These are phyloP conservation scores for Serripes groenlandicus DNA, from an alignment of 2,888 invertebrate species.

Conservation along the genomic window DNA sequence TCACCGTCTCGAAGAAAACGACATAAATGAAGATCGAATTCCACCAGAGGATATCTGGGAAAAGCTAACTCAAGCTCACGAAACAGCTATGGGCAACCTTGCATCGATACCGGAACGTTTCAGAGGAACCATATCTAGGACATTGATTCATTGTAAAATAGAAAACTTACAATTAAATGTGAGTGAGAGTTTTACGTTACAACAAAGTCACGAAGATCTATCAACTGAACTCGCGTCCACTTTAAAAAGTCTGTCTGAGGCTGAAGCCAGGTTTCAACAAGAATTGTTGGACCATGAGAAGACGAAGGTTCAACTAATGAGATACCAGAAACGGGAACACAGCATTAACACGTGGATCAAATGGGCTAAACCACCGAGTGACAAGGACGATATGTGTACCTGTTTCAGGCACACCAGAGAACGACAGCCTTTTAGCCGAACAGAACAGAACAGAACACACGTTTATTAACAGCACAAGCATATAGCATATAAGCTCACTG, in stretches of 20 bases:
- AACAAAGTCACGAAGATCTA: slow-evolving; percentile 20
- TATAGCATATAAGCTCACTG: too few species aligned
- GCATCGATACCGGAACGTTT: neutral
- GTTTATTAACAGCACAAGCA: neutral
- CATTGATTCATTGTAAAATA: slow-evolving; percentile 11
- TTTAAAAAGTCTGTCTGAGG: slow-evolving; percentile 3
- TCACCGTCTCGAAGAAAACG: slow-evolving; percentile 4
- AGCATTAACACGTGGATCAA: slow-evolving; percentile 56
- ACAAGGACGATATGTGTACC: slow-evolving; percentile 39
- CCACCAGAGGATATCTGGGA: slow-evolving; percentile 1
- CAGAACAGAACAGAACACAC: neutral
- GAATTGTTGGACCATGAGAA: slow-evolving; percentile 36
- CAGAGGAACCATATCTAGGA: neutral
- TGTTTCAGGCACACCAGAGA: slow-evolving; percentile 41
- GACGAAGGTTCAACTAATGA: slow-evolving; percentile 33
- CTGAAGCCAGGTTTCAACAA: slow-evolving; percentile 23
- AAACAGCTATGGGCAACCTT: neutral
- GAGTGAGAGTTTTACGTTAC: slow-evolving; percentile 19
- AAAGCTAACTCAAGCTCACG: neutral
- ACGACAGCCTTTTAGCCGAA: neutral
- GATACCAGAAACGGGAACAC: slow-evolving; percentile 28
- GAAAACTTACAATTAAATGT: slow-evolving; percentile 8
- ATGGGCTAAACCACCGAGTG: slow-evolving; percentile 46
- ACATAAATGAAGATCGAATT: neutral
- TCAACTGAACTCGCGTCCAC: slow-evolving; percentile 33